Conservation (phyloP, 1,140 invertebrate genomes). For the Gerris buenoi region DNA sequence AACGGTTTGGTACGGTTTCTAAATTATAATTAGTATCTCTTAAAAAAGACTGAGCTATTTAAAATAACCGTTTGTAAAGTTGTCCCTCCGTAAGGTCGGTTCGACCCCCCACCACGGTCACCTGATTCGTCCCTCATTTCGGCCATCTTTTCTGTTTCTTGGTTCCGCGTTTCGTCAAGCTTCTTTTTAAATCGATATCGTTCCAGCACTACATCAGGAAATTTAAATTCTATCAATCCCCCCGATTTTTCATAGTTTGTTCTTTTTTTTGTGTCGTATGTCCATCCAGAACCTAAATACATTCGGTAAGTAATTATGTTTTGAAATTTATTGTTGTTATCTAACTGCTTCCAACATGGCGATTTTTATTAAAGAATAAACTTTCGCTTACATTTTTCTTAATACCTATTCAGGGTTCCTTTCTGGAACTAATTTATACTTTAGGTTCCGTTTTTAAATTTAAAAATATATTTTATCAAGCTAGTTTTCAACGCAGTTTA, state of each 20-base stretch:
- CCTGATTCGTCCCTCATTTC: background rate
- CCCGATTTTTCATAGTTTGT: conserved; percentile 4
- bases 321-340: conserved; percentile 9
- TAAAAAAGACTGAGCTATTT: conserved; percentile 5
- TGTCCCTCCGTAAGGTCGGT: background rate
- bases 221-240: background rate
- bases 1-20: too few relatives aligned
- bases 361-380: background rate
- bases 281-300: conserved; percentile 93
- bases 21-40: conserved; percentile 21
- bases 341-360: conserved; percentile 7
- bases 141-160: background rate
- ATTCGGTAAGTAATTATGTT: conserved; percentile 51
- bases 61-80: background rate
- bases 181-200: background rate
- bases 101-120: background rate
- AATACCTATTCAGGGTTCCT: too few relatives aligned
- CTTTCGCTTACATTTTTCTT: too few relatives aligned
- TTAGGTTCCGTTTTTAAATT: too few relatives aligned
- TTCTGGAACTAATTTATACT: too few relatives aligned
- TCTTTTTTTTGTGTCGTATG: conserved; percentile 74
- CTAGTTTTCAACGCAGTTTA: too few relatives aligned
- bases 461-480: too few relatives aligned
- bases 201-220: background rate
- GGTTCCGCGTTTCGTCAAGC: background rate